These are phyloP conservation scores for Brachystomella parvula DNA, from an alignment of 1,140 invertebrate genomes.

Conservation along the genomic window DNA sequence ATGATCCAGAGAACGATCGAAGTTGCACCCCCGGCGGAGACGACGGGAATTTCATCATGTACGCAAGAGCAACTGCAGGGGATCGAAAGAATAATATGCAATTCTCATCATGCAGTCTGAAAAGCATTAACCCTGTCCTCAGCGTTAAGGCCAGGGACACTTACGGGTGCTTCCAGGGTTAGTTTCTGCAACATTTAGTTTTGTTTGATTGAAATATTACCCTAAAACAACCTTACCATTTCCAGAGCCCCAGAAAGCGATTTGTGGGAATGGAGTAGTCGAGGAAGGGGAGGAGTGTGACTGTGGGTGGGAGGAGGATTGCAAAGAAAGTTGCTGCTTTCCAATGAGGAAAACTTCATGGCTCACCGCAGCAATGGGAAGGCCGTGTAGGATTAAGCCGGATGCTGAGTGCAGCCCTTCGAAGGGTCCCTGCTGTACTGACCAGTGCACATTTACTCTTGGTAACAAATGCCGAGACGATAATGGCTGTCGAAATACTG, in stretches of 20 bases:
- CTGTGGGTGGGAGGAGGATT: slow-evolving; percentile 95
- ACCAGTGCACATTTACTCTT: slow-evolving; percentile 72
- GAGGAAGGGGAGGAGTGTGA: slow-evolving; percentile 94
- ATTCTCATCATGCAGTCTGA: slow-evolving; percentile 83
- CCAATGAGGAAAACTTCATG: slow-evolving; percentile 73
- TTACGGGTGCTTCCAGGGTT: slow-evolving; percentile 86
- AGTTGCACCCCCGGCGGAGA: slow-evolving; percentile 60
- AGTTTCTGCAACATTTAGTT: slow-evolving; percentile 26
- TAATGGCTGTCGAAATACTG: slow-evolving; percentile 83
- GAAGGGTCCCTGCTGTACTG: slow-evolving; percentile 92
- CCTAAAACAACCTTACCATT: slow-evolving; percentile 20
- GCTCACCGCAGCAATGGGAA: slow-evolving; percentile 51
- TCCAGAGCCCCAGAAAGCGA: slow-evolving; percentile 73
- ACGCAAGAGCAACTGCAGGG: slow-evolving; percentile 52
- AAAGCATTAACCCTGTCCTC: slow-evolving; percentile 88
- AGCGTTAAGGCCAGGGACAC: slow-evolving; percentile 81
- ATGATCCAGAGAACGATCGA: slow-evolving; percentile 74
- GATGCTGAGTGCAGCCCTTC: slow-evolving; percentile 69
- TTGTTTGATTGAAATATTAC: no score
- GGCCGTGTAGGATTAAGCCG: slow-evolving; percentile 73
- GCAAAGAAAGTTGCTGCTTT: slow-evolving; percentile 85
- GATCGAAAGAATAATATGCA: slow-evolving; percentile 70
- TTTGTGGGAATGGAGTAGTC: slow-evolving; percentile 95
- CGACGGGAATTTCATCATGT: slow-evolving; percentile 58
- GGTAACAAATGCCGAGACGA: slow-evolving; percentile 84